Conservation (phyloP, 2,888 invertebrate species). For the Chirona hameri region DNA sequence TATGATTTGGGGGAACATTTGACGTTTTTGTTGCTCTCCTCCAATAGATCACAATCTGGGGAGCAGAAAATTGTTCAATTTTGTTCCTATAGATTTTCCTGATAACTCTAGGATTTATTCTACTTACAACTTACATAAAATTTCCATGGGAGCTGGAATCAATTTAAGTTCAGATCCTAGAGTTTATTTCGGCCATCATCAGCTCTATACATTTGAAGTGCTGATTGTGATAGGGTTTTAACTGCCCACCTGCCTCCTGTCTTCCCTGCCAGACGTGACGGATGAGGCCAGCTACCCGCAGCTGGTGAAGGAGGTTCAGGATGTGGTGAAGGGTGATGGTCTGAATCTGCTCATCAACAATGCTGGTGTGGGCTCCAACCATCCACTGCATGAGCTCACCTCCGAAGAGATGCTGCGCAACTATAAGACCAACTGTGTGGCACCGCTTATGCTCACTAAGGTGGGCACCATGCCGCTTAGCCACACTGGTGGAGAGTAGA, state of each 20-base stretch:
- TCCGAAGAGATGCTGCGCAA: background rate
- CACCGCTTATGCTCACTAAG: background rate
- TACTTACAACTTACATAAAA: no score
- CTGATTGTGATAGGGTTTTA: no score
- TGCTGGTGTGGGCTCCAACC: background rate
- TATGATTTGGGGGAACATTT: background rate
- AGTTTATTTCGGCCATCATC: no score
- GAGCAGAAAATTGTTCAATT: no score
- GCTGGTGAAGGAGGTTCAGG: background rate
- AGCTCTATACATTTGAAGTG: no score
- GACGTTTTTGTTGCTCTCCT: no score
- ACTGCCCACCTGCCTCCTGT: background rate
- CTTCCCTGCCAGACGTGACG: background rate
- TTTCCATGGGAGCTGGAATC: no score
- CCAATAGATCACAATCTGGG: no score
- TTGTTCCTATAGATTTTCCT: no score
- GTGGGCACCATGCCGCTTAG: background rate
- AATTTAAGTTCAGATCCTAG: no score
- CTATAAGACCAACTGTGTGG: background rate
- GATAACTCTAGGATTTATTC: no score
- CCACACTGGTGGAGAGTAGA: no score
- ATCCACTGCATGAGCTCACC: background rate
- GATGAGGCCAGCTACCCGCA: background rate
- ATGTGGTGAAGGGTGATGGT: background rate
- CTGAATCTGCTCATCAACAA: constrained; percentile 9